phyloP scores from a whole-genome alignment of 2,113 vertebrate genomes.

The Platysteira castanea region DNA sequence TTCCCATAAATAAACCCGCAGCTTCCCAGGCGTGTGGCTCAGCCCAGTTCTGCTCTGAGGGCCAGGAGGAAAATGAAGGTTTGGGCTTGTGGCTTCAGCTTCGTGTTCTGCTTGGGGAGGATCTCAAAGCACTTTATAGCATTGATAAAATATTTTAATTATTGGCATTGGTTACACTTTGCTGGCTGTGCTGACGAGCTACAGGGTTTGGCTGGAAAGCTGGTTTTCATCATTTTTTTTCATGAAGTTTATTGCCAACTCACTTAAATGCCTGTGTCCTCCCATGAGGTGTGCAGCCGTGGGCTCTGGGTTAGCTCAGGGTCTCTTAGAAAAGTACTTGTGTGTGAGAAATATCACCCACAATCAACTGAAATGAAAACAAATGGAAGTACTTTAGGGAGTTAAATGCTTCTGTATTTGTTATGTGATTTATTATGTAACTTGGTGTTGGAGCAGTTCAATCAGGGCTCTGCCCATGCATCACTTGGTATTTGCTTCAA shows the following conservation, averaged over 20 bases:
- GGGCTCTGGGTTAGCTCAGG: background rate
- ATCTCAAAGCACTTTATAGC: background rate
- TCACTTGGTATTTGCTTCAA: background rate
- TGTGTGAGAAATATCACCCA: background rate
- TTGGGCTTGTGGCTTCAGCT: background rate
- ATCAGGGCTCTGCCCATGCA: background rate
- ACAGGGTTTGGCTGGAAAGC: background rate
- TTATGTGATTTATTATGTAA: background rate
- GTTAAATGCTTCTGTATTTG: background rate
- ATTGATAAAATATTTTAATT: background rate
- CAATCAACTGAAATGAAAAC: background rate
- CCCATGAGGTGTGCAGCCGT: background rate
- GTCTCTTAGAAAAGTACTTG: background rate
- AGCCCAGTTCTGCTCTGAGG: background rate
- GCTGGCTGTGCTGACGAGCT: background rate
- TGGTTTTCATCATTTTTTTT: background rate
- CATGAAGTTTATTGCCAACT: background rate
- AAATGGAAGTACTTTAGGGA: background rate
- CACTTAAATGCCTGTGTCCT: background rate
- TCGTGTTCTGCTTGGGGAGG: fast-evolving
- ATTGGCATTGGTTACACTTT: background rate
- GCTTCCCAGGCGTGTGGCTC: background rate
- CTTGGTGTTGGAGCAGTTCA: background rate
- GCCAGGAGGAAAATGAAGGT: background rate
- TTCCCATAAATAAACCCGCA: background rate